phyloP scores from a whole-genome alignment of 2,113 vertebrate species.

The Xyliphius kryptos region DNA sequence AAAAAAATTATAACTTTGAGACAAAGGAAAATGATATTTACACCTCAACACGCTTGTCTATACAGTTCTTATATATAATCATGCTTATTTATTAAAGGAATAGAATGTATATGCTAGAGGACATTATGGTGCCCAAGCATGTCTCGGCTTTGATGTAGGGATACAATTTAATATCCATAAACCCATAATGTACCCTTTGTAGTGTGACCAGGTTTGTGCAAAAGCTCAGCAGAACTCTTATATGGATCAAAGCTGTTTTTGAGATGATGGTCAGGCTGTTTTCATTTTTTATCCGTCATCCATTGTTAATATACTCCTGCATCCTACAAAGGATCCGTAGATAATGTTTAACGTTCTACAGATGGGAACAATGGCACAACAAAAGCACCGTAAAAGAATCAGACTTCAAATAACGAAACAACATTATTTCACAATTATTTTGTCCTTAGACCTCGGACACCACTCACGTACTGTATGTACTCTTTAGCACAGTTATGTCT shows the following conservation, averaged over 20 bases:
- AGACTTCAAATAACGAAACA: too few species aligned
- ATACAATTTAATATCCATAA: not conserved
- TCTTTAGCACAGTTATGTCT: too few species aligned
- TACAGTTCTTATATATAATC: not conserved
- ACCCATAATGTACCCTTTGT: constrained; percentile 5
- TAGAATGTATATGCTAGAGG: not conserved
- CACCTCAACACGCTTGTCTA: not conserved
- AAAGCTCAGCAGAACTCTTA: constrained; percentile 7
- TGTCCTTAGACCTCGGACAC: too few species aligned
- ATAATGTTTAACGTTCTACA: not conserved
- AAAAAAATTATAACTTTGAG: not conserved
- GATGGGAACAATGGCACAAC: too few species aligned
- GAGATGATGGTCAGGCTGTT: constrained; percentile 7
- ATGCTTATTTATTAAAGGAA: constrained; percentile 2
- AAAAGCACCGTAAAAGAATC: too few species aligned
- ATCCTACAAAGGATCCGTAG: constrained; percentile 8
- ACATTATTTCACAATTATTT: too few species aligned
- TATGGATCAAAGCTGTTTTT: constrained; percentile 15
- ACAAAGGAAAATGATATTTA: not conserved
- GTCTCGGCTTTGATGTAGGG: constrained; percentile 6
- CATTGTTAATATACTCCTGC: not conserved
- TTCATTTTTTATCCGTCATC: constrained; percentile 4
- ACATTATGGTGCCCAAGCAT: not conserved
- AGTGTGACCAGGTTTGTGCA: constrained; percentile 11
- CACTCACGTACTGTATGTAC: too few species aligned